phyloP scores from a whole-genome alignment of 2,888 invertebrate genomes.

The Glaucopsyche alexis region DNA sequence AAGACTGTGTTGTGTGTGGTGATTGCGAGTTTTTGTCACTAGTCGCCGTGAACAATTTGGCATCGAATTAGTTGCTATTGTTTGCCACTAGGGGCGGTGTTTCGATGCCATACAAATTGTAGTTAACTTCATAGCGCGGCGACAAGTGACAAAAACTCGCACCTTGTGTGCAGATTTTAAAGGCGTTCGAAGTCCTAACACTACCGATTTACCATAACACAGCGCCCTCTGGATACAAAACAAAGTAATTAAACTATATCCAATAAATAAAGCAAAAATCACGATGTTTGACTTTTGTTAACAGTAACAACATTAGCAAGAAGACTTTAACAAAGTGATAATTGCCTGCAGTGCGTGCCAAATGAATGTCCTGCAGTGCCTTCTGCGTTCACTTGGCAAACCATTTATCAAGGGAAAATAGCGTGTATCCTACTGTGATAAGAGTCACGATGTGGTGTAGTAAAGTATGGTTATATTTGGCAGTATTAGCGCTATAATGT shows the following conservation, averaged over 20 bases:
- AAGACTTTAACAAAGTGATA: slow-evolving; percentile 50
- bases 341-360: slow-evolving; percentile 67
- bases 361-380: slow-evolving; percentile 61
- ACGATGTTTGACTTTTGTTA: slow-evolving; percentile 51
- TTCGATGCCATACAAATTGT: too few species aligned
- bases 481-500: slow-evolving; percentile 51
- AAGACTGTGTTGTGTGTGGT: too few species aligned
- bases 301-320: slow-evolving; percentile 44
- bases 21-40: too few species aligned
- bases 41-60: too few species aligned
- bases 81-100: too few species aligned
- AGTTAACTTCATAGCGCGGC: too few species aligned
- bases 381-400: slow-evolving; percentile 33
- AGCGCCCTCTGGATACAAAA: not conserved
- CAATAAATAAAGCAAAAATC: slow-evolving; percentile 53
- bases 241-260: slow-evolving; percentile 52
- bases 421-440: slow-evolving; percentile 26
- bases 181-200: too few species aligned
- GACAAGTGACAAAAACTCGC: too few species aligned
- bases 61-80: too few species aligned
- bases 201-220: not conserved
- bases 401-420: slow-evolving; percentile 24
- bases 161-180: too few species aligned
- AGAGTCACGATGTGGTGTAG: not conserved
- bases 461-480: slow-evolving; percentile 38